Percentiles rank a stretch among this genome's conserved stretches.
These are phyloP conservation scores for Lytechinus variegatus DNA, from an alignment of 35 echinoderm and acorn worm genomes.

Conservation along the genomic window DNA sequence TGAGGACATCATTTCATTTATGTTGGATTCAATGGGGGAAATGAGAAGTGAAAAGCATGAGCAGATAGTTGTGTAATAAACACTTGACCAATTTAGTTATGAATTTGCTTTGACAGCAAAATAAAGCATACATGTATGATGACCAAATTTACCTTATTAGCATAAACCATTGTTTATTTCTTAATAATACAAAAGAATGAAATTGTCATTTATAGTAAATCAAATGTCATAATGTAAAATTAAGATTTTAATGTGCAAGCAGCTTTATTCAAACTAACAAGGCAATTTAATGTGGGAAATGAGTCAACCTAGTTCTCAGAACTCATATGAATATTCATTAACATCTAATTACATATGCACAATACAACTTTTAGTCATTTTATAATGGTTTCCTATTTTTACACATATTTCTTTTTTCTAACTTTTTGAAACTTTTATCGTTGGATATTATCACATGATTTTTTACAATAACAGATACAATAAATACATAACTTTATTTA, in stretches of 20 bases:
- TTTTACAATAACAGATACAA: not conserved
- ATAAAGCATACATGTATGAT: not conserved
- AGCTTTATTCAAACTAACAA: not conserved
- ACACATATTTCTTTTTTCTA: not conserved
- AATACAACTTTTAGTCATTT: not conserved
- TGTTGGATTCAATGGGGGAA: no score
- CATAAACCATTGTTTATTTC: not conserved
- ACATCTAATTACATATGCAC: not conserved
- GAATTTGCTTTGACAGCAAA: not conserved
- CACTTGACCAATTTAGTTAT: no score
- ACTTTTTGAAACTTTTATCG: no score
- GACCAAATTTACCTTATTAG: not conserved
- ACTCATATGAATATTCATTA: conserved; percentile 29
- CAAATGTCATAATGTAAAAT: not conserved
- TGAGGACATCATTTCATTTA: no score
- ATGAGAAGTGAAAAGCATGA: no score
- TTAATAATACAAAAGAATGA: not conserved
- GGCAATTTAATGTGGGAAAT: not conserved
- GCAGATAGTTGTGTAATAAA: no score
- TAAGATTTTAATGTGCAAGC: not conserved
- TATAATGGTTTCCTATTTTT: not conserved
- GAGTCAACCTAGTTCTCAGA: no score
- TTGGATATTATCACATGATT: no score
- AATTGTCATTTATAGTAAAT: not conserved
- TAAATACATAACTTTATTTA: not conserved